Percentiles rank a stretch among this genome's conserved stretches.
phyloP scores from a whole-genome alignment of 2,888 invertebrate species.

The Incurvaria masculella region DNA sequence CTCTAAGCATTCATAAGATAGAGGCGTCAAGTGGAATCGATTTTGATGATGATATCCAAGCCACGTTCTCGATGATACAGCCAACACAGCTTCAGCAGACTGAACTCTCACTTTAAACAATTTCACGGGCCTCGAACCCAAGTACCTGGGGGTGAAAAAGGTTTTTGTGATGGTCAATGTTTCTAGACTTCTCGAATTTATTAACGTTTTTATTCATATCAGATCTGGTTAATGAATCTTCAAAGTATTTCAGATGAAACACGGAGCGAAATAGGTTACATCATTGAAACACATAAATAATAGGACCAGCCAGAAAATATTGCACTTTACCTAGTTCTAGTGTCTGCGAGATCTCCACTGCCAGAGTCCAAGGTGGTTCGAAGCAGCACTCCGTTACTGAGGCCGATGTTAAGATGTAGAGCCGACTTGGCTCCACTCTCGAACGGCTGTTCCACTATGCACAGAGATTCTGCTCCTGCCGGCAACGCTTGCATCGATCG shows the following conservation, averaged over 20 bases:
- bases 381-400: constrained; percentile 93
- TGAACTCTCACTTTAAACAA: constrained; percentile 95
- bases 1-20: constrained; percentile 95
- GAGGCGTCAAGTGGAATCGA: constrained; percentile 89
- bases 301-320: too few species aligned
- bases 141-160: constrained; percentile 54
- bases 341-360: constrained; percentile 95
- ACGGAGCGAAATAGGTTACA: constrained; percentile 51
- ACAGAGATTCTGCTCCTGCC: constrained; percentile 93
- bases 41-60: constrained; percentile 98
- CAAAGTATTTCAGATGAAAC: constrained; percentile 61
- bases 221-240: constrained; percentile 53
- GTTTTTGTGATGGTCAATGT: neutral
- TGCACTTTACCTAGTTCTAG: constrained; percentile 71
- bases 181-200: neutral
- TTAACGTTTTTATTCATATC: constrained; percentile 22
- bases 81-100: constrained; percentile 93
- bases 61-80: constrained; percentile 98
- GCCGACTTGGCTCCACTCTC: constrained; percentile 68
- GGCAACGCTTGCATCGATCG: constrained; percentile 97
- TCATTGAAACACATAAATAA: constrained; percentile 26
- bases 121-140: constrained; percentile 95
- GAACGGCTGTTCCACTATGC: constrained; percentile 84
- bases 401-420: constrained; percentile 93
- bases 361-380: constrained; percentile 94